phyloP scores from a whole-genome alignment of 2,888 invertebrate species.

The Apodemia duryi region DNA sequence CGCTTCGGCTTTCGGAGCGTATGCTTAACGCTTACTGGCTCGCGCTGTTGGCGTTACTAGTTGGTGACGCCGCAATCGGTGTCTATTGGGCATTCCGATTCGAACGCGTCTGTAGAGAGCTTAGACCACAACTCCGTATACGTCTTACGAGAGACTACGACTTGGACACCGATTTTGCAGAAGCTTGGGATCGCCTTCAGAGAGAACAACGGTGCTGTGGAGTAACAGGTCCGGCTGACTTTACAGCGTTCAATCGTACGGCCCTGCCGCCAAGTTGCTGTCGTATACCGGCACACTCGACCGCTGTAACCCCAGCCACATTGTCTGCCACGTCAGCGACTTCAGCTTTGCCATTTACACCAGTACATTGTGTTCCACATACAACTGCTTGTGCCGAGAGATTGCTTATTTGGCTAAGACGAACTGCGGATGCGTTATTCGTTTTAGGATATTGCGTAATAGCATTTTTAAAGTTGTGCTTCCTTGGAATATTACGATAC shows the following conservation, averaged over 20 bases:
- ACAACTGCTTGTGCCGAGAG: slow-evolving; percentile 85
- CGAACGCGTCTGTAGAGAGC: slow-evolving; percentile 85
- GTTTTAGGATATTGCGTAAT: slow-evolving; percentile 92
- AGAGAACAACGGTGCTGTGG: slow-evolving; percentile 89
- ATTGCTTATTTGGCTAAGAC: slow-evolving; percentile 85
- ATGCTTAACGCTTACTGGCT: slow-evolving; percentile 92
- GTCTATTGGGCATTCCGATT: slow-evolving; percentile 92
- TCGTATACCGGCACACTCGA: slow-evolving; percentile 61
- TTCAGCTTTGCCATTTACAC: slow-evolving; percentile 55
- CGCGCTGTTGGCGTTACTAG: slow-evolving; percentile 86
- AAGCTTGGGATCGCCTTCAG: slow-evolving; percentile 88
- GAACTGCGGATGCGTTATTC: slow-evolving; percentile 89
- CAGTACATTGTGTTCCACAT: slow-evolving; percentile 68
- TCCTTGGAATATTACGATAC: slow-evolving; percentile 91
- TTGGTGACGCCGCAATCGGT: slow-evolving; percentile 91
- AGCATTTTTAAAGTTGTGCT: slow-evolving; percentile 92
- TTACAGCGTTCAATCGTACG: slow-evolving; percentile 65
- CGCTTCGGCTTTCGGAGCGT: slow-evolving; percentile 87
- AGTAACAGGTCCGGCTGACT: slow-evolving; percentile 81
- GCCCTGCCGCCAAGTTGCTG: slow-evolving; percentile 68
- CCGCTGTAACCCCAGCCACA: slow-evolving; percentile 74
- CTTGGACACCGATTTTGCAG: slow-evolving; percentile 84
- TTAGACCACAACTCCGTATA: slow-evolving; percentile 83
- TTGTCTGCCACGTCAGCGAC: slow-evolving; percentile 56
- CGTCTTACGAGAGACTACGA: slow-evolving; percentile 85